These are phyloP conservation scores for Cataglyphis cursor DNA, from an alignment of 2,888 invertebrate species.

Conservation along the genomic window DNA sequence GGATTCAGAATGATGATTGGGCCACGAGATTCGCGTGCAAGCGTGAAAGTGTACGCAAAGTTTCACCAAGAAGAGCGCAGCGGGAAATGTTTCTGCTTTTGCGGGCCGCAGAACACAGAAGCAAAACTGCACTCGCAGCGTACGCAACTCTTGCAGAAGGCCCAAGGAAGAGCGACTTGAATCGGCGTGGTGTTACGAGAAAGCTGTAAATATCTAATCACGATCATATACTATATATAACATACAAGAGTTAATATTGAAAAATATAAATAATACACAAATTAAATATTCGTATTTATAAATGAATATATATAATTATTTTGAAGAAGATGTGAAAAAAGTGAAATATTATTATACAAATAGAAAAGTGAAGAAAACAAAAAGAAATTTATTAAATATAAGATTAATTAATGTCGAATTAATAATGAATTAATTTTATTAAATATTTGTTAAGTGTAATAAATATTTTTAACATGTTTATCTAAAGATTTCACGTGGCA, in stretches of 20 bases:
- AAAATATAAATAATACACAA: background rate
- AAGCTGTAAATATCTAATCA: background rate
- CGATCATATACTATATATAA: background rate
- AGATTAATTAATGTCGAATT: background rate
- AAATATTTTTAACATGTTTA: background rate
- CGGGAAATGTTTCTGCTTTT: constrained; percentile 24
- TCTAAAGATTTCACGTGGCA: background rate
- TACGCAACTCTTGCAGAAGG: background rate
- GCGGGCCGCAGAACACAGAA: background rate
- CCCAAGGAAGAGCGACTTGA: background rate
- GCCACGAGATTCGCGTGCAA: constrained; percentile 4
- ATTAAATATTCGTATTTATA: background rate
- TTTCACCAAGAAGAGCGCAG: constrained; percentile 29
- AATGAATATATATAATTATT: background rate
- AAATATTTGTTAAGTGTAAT: constrained; percentile 2
- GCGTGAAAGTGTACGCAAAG: constrained; percentile 6
- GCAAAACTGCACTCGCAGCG: constrained; percentile 13
- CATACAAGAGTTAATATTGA: background rate
- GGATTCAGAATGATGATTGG: constrained; percentile 31
- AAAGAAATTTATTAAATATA: background rate
- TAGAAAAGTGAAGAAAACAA: background rate
- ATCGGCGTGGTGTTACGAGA: background rate
- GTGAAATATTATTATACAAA: background rate
- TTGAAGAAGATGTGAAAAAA: background rate
- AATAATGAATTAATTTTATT: background rate